Evolutionary conservation across 2,113 vertebrate genomes (phyloP).

Genomic region (Zapornia atra): DNA sequence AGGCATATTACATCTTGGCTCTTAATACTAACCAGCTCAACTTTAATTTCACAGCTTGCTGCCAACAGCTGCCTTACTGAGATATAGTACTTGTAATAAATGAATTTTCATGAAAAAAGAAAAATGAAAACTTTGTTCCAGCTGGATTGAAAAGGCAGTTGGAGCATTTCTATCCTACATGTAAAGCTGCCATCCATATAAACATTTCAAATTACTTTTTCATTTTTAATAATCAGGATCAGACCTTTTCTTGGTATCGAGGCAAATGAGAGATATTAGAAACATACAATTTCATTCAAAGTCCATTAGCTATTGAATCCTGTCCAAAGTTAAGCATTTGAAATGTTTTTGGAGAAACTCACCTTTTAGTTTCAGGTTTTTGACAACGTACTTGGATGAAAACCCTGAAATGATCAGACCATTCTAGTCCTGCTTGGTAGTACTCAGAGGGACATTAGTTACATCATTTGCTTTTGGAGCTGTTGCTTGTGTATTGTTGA

Average conservation of each 20-base stretch:
- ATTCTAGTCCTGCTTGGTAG: background rate
- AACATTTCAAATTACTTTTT: slow-evolving; percentile 64
- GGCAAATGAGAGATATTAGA: slow-evolving; percentile 19
- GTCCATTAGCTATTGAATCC: slow-evolving; percentile 43
- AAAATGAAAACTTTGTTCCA: slow-evolving; percentile 73
- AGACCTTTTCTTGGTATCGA: slow-evolving; percentile 9
- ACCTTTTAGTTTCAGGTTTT: slow-evolving; percentile 31
- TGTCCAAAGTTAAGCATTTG: background rate
- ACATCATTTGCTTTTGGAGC: slow-evolving; percentile 24
- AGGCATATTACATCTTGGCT: slow-evolving; percentile 65
- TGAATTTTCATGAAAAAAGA: slow-evolving; percentile 54
- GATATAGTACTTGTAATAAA: slow-evolving; percentile 65
- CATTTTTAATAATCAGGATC: slow-evolving; percentile 58
- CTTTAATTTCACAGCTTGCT: slow-evolving; percentile 71
- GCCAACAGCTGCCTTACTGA: slow-evolving; percentile 73
- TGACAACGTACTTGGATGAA: background rate
- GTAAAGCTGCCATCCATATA: slow-evolving; percentile 54
- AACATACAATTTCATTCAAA: background rate
- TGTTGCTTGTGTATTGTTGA: background rate
- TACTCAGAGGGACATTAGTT: background rate
- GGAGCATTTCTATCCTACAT: slow-evolving; percentile 37
- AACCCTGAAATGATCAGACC: background rate
- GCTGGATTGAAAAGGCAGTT: slow-evolving; percentile 56
- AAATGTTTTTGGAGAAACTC: slow-evolving; percentile 7
- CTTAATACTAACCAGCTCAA: slow-evolving; percentile 45